These are phyloP conservation scores for Drosophila melanogaster DNA, from an alignment of 1,140 invertebrate species.

Conservation along the genomic window DNA sequence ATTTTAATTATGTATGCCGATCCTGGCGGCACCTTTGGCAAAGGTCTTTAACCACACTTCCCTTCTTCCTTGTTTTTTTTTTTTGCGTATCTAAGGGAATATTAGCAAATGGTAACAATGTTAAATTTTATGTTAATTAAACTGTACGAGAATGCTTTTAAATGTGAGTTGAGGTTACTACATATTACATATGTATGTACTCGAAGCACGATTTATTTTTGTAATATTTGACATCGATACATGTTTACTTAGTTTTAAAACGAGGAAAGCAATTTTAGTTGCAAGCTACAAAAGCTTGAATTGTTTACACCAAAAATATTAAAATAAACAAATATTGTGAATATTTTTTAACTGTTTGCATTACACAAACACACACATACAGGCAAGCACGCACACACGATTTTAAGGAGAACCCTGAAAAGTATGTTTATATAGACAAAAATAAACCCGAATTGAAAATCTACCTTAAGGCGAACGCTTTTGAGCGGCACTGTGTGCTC, in stretches of 20 bases:
- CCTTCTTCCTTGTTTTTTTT: slow-evolving; percentile 10
- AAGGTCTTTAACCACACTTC: slow-evolving; percentile 15
- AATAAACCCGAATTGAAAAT: slow-evolving; percentile 12
- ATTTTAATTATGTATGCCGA: slow-evolving; percentile 46
- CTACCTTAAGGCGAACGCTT: slow-evolving; percentile 39
- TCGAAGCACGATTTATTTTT: slow-evolving; percentile 61
- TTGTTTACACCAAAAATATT: slow-evolving; percentile 82
- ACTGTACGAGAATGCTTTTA: slow-evolving; percentile 57
- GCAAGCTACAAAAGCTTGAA: slow-evolving; percentile 75
- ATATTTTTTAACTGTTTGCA: slow-evolving; percentile 60
- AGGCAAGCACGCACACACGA: slow-evolving; percentile 26
- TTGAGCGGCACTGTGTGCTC: slow-evolving; percentile 69
- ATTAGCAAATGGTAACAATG: slow-evolving; percentile 62
- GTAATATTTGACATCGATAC: slow-evolving; percentile 67
- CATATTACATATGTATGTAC: slow-evolving; percentile 62
- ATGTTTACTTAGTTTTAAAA: slow-evolving; percentile 80
- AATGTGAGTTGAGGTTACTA: slow-evolving; percentile 55
- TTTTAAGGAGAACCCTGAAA: slow-evolving; percentile 18
- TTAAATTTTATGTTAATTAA: slow-evolving; percentile 58
- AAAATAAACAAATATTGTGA: slow-evolving; percentile 77
- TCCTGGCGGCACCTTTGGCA: slow-evolving; percentile 33
- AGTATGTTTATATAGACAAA: slow-evolving; percentile 1
- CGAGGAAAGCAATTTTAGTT: slow-evolving; percentile 64
- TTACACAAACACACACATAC: slow-evolving; percentile 44
- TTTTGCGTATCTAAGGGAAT: slow-evolving; percentile 26